Evolutionary conservation across 2,113 vertebrate genomes (phyloP).

Genomic region (Paedocypris sp.): DNA sequence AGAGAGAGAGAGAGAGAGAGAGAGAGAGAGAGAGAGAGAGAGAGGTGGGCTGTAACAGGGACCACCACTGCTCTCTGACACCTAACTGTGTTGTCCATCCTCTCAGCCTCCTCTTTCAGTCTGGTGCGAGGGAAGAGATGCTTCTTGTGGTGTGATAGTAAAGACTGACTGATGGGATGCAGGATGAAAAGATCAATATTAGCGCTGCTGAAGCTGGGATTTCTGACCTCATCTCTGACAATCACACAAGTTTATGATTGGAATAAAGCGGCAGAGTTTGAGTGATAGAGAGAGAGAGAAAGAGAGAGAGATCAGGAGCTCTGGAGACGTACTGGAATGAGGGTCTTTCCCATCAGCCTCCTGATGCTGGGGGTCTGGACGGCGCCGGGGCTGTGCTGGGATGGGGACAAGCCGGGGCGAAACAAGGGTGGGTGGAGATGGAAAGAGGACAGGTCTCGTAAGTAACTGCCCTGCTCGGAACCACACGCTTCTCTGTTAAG

Average conservation of each 20-base stretch:
- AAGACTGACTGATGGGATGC: background rate
- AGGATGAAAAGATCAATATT: slow-evolving; percentile 33
- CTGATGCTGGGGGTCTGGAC: slow-evolving; percentile 58
- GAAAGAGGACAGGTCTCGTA: slow-evolving; percentile 90
- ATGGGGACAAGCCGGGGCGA: slow-evolving; percentile 58
- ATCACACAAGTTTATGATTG: too few species aligned
- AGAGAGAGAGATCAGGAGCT: background rate
- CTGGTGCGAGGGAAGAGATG: too few species aligned
- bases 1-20: too few species aligned
- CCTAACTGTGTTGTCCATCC: slow-evolving; percentile 34
- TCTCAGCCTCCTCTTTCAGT: slow-evolving; percentile 15
- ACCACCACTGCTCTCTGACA: slow-evolving; percentile 33
- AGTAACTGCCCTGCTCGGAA: slow-evolving; percentile 56
- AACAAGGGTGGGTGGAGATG: slow-evolving; percentile 79
- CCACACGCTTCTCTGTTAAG: background rate
- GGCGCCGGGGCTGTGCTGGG: slow-evolving; percentile 49
- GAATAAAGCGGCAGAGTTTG: too few species aligned
- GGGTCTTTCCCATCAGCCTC: slow-evolving; percentile 58
- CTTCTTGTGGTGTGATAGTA: slow-evolving; percentile 23
- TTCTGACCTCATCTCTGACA: slow-evolving; percentile 32
- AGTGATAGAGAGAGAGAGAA: too few species aligned
- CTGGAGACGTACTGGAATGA: slow-evolving; percentile 59
- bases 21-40: too few species aligned
- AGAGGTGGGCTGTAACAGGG: background rate
- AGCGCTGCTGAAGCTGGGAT: slow-evolving; percentile 30